Evolutionary conservation across 1,140 invertebrate species (phyloP).

Genomic region (Melanaphis sacchari): DNA sequence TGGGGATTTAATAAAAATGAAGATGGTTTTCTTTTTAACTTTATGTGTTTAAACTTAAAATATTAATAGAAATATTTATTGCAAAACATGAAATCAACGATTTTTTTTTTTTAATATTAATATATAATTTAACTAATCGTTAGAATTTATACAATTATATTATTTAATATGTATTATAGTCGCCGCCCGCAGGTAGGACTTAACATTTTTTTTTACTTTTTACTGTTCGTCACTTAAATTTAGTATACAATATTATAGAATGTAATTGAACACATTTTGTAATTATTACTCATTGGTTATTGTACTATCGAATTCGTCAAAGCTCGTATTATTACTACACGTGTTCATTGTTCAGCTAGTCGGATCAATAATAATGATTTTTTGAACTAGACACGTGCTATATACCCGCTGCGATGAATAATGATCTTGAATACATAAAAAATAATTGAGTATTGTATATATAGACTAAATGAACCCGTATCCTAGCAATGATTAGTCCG

Average conservation of each 20-base stretch:
- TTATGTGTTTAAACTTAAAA: neutral
- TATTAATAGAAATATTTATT: too few relatives aligned
- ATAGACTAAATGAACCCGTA: neutral
- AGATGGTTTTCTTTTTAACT: neutral
- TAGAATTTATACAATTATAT: neutral
- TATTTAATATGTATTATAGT: neutral
- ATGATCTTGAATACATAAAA: neutral
- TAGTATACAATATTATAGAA: neutral
- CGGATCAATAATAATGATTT: conserved; percentile 9
- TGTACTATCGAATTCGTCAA: neutral
- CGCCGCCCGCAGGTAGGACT: neutral
- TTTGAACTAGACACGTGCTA: neutral
- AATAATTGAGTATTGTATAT: neutral
- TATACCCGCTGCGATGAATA: neutral
- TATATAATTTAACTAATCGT: too few relatives aligned
- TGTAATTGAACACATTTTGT: neutral
- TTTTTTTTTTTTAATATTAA: too few relatives aligned
- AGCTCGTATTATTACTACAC: neutral
- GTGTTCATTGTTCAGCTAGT: conserved; percentile 5
- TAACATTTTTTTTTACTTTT: neutral
- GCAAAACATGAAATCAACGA: neutral
- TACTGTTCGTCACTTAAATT: neutral
- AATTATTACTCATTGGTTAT: conserved; percentile 6
- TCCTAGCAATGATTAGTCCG: neutral
- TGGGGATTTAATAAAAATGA: neutral